Base-by-base conservation (phyloP, 2,113 vertebrate species). In the Condylura cristata region DNA sequence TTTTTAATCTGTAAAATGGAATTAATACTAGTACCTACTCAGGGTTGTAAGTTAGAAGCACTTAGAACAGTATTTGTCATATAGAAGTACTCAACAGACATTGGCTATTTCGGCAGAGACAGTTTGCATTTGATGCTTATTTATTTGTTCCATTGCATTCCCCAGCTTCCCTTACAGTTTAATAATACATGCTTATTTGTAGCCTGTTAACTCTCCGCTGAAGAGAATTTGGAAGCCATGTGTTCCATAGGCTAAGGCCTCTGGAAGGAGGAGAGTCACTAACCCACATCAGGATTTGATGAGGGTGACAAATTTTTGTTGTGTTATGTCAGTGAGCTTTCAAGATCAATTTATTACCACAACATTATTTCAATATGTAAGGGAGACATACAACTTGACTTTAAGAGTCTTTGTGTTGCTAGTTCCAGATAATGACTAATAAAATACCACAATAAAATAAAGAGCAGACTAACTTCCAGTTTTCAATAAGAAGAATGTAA, bases 401-500 rank as follows among this genome's bases (percentile, higher is more conserved):
- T 7, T 70, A 75, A 48, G 58, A 46, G 4, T 51, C 66, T 86
- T 32, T 80, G 3, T 60, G 82, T 44, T 83, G 12, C 30, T 90
- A 44, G 48, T 82, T 85, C 44, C 70, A 82, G 30, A 53, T 75
- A 63, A 88, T 61, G 66, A 44, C 8, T 71, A 90, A 86, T 37
- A 41, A 90, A 37, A 76, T 46, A 1, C 26, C 75, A 22, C 78
- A 20, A 46, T 46, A 65, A 76, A 91, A 30, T 53, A 70, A 87
- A 41, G 41, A 86, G 11, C 48, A 86, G 24, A 71, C 26, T 51
- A 37, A 26, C 60, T 48, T 88, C 18, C 28, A 76, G n/a, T 78
- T 94, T 78, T 88, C 87, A 60, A 91, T 60, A 83, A 90, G 13
- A 32, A 66, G 9, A 68, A 44, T 63, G 32, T 24, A 80, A 82